phyloP scores from a whole-genome alignment of 2,888 invertebrate genomes.

The Chromoteleia sp. region DNA sequence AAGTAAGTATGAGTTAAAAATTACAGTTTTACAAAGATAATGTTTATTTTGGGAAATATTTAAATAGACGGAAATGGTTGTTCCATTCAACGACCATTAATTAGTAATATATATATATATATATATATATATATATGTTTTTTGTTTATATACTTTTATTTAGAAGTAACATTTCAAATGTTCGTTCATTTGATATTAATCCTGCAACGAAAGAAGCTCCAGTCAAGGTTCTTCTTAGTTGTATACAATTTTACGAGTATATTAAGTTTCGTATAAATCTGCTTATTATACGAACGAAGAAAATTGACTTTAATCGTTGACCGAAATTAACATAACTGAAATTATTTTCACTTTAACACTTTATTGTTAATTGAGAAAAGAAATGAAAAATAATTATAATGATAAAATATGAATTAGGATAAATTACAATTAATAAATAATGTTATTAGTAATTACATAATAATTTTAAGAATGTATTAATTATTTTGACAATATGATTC shows the following conservation, averaged over 20 bases:
- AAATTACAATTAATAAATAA: no score
- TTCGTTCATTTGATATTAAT: constrained; percentile 14
- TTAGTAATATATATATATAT: background rate
- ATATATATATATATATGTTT: background rate
- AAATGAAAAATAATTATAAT: no score
- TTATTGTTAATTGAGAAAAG: no score
- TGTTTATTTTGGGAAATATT: no score
- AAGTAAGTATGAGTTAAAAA: no score
- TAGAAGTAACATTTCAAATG: constrained; percentile 5
- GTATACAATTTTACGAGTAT: constrained; percentile 46
- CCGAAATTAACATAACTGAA: constrained; percentile 24
- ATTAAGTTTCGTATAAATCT: constrained; percentile 45
- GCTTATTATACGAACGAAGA: constrained; percentile 34
- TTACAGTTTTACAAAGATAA: no score
- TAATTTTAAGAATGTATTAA: no score
- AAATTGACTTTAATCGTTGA: constrained; percentile 37
- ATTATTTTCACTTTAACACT: constrained; percentile 31
- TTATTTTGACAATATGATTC: no score
- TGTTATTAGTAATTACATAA: no score
- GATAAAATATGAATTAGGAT: no score
- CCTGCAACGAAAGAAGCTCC: constrained; percentile 5
- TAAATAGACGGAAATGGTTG: no score
- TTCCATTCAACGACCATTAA: no score
- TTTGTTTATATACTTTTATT: constrained; percentile 2
- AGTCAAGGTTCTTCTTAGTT: constrained; percentile 38